Evolutionary conservation across 2,113 vertebrate species (phyloP), one percentile per base, ranked within the genome.

Genomic region (Lanius ludovicianus): DNA sequence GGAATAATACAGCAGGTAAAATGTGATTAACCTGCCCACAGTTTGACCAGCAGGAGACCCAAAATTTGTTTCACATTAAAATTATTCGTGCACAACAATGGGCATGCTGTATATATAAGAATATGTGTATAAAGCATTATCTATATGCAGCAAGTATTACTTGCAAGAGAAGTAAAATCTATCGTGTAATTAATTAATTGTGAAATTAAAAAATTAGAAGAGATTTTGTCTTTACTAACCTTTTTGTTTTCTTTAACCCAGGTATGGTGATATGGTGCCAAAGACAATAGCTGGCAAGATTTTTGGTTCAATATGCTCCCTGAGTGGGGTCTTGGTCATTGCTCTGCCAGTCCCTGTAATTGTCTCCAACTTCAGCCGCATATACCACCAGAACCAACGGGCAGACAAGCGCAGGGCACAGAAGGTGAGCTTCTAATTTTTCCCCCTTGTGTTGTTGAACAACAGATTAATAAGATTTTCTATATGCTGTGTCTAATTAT

Each of bases 281-380:
- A 99, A 99, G 98, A 99, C 99, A 87, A 99, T 99, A 92, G 98
- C 99, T 96, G 99, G 99, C 90, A 99, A 99, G 98, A 98, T 99
- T 77, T 98, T 99, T 83, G 99, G 99, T 65, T 99, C 99, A 35
- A 98, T 99, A 94, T 99, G 99, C 57, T 99, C 99, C 1, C 97
- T 99, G 93, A 99, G 99, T 42, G 99, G 99, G 5, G 99, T 99
- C 75, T 96, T 99, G 96, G 99, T 99, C 96, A 99, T 99, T 63
- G 99, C 99, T 41, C 98, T 99, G 65, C 99, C 99, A 1, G 99
- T 99, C 53, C 99, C 99, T 4, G 99, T 99, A 89, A 99, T 99
- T 52, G 99, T 99, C 53, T 99, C 99, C 95, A 99, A 99, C 98
- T 99, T 99, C 98, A 99, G 99, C 95, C 98, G 99, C 9, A 99